Evolutionary conservation across 2,797 vertebrate species (phyloP).

Genomic region (Intellagama lesueurii): DNA sequence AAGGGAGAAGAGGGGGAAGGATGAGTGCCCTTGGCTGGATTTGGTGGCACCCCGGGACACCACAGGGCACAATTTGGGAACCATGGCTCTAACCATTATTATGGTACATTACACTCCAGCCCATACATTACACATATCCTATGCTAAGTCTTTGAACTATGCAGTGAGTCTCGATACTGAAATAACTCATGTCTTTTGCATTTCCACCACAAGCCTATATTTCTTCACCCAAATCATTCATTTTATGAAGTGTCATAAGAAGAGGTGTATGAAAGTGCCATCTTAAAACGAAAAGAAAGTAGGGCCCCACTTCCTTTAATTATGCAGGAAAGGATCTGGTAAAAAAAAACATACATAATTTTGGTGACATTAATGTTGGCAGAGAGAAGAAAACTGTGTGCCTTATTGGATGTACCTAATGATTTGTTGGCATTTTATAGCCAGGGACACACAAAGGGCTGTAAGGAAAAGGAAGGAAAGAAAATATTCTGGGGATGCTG

Average conservation of each 20-base stretch:
- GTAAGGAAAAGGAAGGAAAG: constrained; percentile 10
- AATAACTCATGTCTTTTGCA: background rate
- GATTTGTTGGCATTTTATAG: constrained; percentile 39
- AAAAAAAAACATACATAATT: background rate
- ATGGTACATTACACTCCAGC: background rate
- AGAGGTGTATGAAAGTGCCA: background rate
- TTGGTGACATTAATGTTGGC: background rate
- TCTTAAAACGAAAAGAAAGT: constrained; percentile 6
- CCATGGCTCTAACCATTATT: background rate
- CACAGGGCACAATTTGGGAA: background rate
- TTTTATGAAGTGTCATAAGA: background rate
- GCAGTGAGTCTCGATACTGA: background rate
- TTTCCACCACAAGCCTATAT: background rate
- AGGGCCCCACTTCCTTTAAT: background rate
- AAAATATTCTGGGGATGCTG: constrained; percentile 40
- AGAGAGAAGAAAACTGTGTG: constrained; percentile 35
- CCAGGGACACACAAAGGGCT: constrained; percentile 48
- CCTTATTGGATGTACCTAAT: constrained; percentile 37
- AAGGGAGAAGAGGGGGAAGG: too few relatives aligned
- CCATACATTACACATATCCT: background rate
- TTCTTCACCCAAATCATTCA: background rate
- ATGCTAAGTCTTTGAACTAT: background rate
- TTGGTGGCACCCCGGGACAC: too few relatives aligned
- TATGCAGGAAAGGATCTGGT: background rate
- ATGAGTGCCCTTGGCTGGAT: too few relatives aligned